These are phyloP conservation scores for Erythrocercus mccallii DNA, from an alignment of 2,113 vertebrate genomes.

Conservation along the genomic window DNA sequence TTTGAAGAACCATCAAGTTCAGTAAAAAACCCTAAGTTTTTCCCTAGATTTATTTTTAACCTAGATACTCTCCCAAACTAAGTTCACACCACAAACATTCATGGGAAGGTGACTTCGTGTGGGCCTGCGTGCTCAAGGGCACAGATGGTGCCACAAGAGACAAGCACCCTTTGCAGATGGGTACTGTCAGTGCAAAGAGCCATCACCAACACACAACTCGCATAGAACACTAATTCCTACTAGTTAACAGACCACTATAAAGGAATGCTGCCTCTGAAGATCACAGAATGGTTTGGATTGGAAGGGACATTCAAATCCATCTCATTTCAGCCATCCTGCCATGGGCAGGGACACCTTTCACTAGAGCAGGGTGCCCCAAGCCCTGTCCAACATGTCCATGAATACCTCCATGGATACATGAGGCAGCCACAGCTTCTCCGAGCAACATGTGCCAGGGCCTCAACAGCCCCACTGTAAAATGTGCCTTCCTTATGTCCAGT, in stretches of 20 bases:
- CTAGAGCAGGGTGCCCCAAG: neutral
- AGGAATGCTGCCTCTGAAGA: neutral
- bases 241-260: neutral
- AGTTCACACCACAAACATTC: neutral
- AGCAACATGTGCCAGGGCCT: neutral
- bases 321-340: neutral
- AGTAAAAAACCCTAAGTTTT: neutral
- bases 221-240: fast-evolving
- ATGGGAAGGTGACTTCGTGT: fast-evolving
- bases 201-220: neutral
- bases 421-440: neutral
- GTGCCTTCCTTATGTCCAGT: neutral
- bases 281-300: neutral
- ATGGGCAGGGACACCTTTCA: neutral
- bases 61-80: neutral
- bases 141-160: neutral
- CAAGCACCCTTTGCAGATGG: fast-evolving
- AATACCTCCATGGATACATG: neutral
- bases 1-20: neutral
- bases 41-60: neutral
- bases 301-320: neutral
- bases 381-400: fast-evolving
- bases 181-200: neutral
- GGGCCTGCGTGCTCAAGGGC: neutral
- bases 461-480: neutral